phyloP scores from a whole-genome alignment of 2,113 vertebrate genomes.

The Ariopsis seemanni region DNA sequence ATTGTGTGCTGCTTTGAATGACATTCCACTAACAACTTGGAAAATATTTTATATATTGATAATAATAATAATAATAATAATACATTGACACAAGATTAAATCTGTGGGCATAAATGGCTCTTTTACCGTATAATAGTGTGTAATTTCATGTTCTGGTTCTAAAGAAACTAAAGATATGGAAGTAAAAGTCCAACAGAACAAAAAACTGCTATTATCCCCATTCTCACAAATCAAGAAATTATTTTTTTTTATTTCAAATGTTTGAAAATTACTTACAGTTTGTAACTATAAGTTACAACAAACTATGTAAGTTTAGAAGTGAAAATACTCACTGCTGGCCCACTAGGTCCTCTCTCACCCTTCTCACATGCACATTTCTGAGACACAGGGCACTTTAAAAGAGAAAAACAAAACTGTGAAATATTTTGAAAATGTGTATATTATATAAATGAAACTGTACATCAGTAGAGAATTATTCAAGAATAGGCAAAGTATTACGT shows the following conservation, averaged over 20 bases:
- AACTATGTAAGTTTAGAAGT: neutral
- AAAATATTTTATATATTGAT: neutral
- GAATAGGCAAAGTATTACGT: constrained; percentile 55
- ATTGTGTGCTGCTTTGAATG: neutral
- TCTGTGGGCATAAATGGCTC: neutral
- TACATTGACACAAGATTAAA: neutral
- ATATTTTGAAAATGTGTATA: neutral
- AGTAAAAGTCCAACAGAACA: neutral
- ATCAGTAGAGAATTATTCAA: neutral
- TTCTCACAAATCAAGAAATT: neutral
- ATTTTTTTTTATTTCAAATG: neutral
- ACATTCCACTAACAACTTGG: neutral
- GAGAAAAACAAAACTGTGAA: constrained; percentile 9
- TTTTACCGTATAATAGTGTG: neutral
- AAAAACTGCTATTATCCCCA: neutral
- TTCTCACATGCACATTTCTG: constrained; percentile 83
- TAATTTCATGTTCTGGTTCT: neutral
- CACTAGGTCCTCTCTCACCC: constrained; percentile 81
- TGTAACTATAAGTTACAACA: too few relatives aligned
- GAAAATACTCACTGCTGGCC: constrained; percentile 80
- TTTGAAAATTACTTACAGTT: neutral
- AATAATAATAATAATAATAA: neutral
- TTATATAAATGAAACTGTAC: neutral
- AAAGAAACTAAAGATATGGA: neutral
- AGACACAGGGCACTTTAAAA: constrained; percentile 79